Conservation (phyloP, 2,113 vertebrate genomes). For the Bambusicola thoracicus region DNA sequence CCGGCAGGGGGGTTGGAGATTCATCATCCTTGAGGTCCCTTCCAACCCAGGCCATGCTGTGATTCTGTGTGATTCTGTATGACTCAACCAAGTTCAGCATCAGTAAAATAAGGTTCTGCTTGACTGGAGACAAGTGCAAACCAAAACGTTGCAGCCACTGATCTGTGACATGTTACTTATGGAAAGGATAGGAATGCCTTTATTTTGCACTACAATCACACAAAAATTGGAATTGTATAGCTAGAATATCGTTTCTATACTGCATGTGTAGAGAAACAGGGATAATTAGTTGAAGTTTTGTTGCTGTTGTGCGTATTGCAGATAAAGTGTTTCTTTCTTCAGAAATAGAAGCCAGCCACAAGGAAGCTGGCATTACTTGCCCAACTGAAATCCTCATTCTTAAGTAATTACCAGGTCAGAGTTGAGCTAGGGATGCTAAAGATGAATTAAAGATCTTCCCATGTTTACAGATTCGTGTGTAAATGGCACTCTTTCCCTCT, state of each 20-base stretch:
- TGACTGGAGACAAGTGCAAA: not conserved
- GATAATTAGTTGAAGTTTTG: not conserved
- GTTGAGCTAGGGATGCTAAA: not conserved
- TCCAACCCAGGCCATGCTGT: too few species aligned
- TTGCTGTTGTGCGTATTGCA: not conserved
- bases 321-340: not conserved
- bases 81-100: not conserved
- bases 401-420: not conserved
- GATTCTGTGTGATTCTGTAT: too few species aligned
- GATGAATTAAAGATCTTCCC: not conserved
- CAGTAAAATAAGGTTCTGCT: not conserved
- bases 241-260: not conserved
- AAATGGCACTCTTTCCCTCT: not conserved
- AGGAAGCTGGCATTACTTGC: not conserved
- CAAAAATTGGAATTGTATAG: not conserved
- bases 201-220: not conserved
- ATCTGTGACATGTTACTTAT: not conserved
- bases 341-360: not conserved
- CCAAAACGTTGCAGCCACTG: not conserved
- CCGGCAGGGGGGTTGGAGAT: too few species aligned
- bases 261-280: not conserved
- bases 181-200: not conserved
- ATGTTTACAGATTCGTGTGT: constrained; percentile 26
- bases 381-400: not conserved
- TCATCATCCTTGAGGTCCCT: too few species aligned